Conservation (phyloP, 2,797 vertebrate genomes). For the Acanthis flammea region DNA sequence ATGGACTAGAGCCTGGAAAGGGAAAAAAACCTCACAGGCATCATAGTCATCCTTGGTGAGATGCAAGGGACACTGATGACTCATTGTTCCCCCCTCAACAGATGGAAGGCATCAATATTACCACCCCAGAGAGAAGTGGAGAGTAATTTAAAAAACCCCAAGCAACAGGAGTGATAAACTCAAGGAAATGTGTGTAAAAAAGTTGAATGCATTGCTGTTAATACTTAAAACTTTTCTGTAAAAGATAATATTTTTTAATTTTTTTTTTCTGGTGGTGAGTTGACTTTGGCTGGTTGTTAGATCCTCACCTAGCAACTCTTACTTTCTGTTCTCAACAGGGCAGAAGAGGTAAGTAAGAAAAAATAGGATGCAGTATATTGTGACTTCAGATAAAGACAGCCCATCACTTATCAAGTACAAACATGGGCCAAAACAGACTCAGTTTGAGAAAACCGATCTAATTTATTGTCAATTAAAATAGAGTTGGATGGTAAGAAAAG, state of each 20-base stretch:
- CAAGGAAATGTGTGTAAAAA: not conserved
- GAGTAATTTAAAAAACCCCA: rapidly evolving
- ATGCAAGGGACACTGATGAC: not conserved
- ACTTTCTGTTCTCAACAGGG: not conserved
- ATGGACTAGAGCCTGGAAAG: not conserved
- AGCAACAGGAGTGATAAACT: not conserved
- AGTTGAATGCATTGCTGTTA: not conserved
- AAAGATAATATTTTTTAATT: not conserved
- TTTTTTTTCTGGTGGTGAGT: not conserved
- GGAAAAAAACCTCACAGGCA: not conserved
- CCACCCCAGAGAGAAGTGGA: not conserved
- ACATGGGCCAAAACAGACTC: not conserved
- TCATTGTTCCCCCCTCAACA: not conserved
- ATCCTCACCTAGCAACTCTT: not conserved
- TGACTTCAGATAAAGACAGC: not conserved
- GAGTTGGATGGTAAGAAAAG: not conserved
- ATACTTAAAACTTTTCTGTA: not conserved
- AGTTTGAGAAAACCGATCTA: not conserved
- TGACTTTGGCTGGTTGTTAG: not conserved
- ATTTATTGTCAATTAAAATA: not conserved
- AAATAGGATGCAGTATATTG: not conserved
- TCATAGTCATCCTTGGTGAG: not conserved
- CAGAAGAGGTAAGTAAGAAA: not conserved
- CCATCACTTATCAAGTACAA: not conserved
- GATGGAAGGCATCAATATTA: not conserved